Conservation (phyloP, 2,797 vertebrate genomes). For the Nyctibius grandis region DNA sequence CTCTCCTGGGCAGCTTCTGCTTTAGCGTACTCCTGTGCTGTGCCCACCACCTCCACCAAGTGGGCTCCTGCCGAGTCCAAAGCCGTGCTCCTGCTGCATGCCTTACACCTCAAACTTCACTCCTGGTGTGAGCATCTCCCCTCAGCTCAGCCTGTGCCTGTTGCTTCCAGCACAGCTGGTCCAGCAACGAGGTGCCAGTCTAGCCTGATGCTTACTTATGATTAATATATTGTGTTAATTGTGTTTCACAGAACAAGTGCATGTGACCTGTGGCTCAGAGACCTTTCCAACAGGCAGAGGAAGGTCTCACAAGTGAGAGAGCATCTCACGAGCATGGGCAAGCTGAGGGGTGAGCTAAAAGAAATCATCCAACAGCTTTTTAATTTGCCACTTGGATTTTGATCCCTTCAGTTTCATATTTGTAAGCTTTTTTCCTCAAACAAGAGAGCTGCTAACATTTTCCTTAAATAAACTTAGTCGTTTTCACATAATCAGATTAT, state of each 20-base stretch:
- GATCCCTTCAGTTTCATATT: neutral
- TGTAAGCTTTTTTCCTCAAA: constrained; percentile 2
- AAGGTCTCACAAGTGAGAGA: neutral
- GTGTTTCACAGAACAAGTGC: neutral
- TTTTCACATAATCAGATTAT: constrained; percentile 26
- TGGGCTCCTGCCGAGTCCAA: fast-evolving
- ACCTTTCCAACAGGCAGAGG: neutral
- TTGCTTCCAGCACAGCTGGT: neutral
- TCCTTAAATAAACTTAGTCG: neutral
- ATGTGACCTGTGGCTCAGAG: neutral
- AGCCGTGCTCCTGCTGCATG: neutral
- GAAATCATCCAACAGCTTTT: neutral
- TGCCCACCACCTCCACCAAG: neutral
- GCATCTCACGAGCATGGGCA: neutral
- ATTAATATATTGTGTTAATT: neutral
- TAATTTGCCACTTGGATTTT: neutral
- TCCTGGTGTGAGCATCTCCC: neutral
- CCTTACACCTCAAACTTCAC: neutral
- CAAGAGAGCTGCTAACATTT: neutral
- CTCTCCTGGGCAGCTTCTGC: neutral
- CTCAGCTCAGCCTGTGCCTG: neutral
- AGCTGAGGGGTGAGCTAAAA: neutral
- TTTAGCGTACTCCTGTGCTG: neutral
- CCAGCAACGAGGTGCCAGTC: fast-evolving
- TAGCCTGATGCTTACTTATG: neutral